These are phyloP conservation scores for Imbricaverruca yamaguchii DNA, from an alignment of 2,888 invertebrate species.

Conservation along the genomic window DNA sequence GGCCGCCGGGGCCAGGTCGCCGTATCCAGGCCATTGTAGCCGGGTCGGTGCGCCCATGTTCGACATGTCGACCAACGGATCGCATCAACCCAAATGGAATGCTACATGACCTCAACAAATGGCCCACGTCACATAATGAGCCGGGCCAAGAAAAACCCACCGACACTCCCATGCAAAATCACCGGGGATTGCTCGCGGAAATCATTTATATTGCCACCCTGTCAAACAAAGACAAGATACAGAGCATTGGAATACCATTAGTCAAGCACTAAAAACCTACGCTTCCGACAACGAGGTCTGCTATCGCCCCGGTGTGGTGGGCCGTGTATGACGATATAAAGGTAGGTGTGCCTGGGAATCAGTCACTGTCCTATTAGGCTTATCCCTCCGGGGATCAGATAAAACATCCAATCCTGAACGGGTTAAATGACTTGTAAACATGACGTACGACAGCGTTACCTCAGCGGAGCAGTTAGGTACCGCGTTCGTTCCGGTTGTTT, in stretches of 20 bases:
- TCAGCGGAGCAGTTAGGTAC: too few species aligned
- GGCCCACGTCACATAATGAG: not conserved
- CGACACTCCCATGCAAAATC: not conserved
- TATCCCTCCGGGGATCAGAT: too few species aligned
- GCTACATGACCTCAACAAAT: constrained; percentile 5
- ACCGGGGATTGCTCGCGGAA: not conserved
- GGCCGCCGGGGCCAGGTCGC: too few species aligned
- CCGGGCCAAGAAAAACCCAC: not conserved
- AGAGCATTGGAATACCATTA: not conserved
- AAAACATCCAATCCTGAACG: too few species aligned
- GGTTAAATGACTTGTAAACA: too few species aligned
- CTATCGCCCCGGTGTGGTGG: not conserved
- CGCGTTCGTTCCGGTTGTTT: too few species aligned
- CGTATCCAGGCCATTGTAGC: too few species aligned
- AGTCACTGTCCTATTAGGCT: not conserved
- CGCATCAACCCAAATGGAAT: not conserved
- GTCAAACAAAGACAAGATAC: not conserved
- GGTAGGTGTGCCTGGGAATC: not conserved
- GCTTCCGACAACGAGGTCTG: not conserved
- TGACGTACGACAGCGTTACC: too few species aligned
- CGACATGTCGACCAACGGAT: not conserved
- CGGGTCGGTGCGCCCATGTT: too few species aligned
- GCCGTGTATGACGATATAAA: too few species aligned
- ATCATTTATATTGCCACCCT: not conserved
- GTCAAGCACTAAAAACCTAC: not conserved